Evolutionary conservation across 2,113 vertebrate species (phyloP), one percentile per base, ranked within the genome.

Genomic region (Ceyx melanurus): DNA sequence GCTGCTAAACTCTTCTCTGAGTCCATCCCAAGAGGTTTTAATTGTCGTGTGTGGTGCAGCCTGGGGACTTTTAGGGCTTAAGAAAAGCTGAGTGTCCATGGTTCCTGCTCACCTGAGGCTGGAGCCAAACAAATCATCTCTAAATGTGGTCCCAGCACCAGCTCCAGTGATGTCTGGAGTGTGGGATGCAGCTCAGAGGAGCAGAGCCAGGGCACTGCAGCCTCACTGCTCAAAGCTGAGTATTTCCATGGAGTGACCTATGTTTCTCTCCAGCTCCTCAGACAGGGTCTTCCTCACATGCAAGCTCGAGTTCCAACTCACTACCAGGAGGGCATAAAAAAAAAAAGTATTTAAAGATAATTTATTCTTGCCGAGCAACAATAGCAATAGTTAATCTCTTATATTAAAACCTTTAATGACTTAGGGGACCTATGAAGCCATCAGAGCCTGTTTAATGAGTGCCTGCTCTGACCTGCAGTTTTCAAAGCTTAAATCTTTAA

Each of bases 401-500:
- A 14, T n/a, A 68, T 68, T 78, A 65, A 86, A 94, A 43, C 48
- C 54, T 86, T 85, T 70, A 72, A 91, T 72, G 95, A 92, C 89
- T 92, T 65, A 3, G 53, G 93, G 92, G 90, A 89, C 92, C 89
- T 94, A 77, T 88, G 94, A 96, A 96, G 93, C 84, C 87, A 91
- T 93, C 7, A 9, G 81, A 78, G 78, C 88, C 86, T 12, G 6
- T 86, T 94, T 92, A 92, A 96, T 91, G 95, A 97, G 90, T 80
- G 94, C 46, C 83, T 86, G 72, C 77, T 96, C 93, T 92, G 90
- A 95, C 68, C 93, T 65, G 84, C 77, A 18, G 86, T 96, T 95
- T 90, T 85, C 82, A 2, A 58, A 92, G 86, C 88, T 93, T 93
- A 83, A 95, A 95, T 94, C 94, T 97, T 97, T 91, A 97, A 96